Evolutionary conservation across 2,888 invertebrate species (phyloP), one percentile per base, ranked within the genome.

Genomic region (Zelleria hepariella): DNA sequence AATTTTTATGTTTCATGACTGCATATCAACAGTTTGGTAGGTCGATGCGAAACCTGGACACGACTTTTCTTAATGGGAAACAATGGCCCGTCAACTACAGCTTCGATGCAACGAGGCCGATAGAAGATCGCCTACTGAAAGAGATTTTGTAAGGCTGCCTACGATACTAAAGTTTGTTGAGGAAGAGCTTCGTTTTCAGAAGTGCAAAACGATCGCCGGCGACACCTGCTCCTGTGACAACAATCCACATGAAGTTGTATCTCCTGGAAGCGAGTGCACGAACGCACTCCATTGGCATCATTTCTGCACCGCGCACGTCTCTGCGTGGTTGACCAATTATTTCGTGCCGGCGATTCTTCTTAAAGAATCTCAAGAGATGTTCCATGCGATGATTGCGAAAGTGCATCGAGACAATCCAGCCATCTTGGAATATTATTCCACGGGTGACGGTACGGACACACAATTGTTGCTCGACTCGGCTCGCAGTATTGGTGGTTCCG

Each of bases 161-260:
- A 55, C 59, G 54, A 55, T 59, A 59, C 59, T 54, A 26, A 27
- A 55, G 59, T 32, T 58, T 58, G 58, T 58, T 24, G 58, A 52
- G 52, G 49, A 51, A 27, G 21, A 58, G 52, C 18, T 58, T 27
- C 58, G 58, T 23, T 58, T 58, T 52, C n/a, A 18, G 58, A 52
- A 58, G 58, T 54, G 59, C 55, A 59, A 47, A 20, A 48, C 48
- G 54, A 47, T 47, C 27, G 47, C 59, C 59, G 55, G 55, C 27
- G 59, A 59, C 59, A 55, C 55, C 59, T 59, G 59, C 59, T 55
- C 59, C 59, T 59, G 59, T 26, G 59, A 26, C 59, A 54, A 59
- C 15, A 59, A 54, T 20, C 58, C 58, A 42, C 21, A 59, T 42
- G 26, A 42, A 59, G 23, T 59, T 53, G 58, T 59, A 59, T 42